Conservation (phyloP, 2,113 vertebrate species). For the Onychorhynchus coronatus region DNA sequence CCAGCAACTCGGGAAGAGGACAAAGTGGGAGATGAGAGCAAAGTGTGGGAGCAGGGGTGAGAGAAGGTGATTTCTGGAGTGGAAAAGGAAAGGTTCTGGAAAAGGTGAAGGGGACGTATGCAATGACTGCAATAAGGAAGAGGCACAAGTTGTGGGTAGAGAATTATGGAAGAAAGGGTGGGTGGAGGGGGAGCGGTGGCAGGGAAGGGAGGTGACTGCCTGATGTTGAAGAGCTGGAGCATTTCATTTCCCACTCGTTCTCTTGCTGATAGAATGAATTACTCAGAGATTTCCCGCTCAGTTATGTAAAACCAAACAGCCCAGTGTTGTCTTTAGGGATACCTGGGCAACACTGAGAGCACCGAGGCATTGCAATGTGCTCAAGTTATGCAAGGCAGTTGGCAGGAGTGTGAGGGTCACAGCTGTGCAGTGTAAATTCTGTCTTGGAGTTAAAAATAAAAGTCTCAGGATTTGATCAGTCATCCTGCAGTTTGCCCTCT, state of each 20-base stretch:
- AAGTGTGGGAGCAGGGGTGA: background rate
- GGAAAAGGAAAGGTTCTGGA: background rate
- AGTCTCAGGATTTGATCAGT: background rate
- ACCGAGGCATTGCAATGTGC: background rate
- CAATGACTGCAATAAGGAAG: background rate
- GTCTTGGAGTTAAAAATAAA: slow-evolving; percentile 14
- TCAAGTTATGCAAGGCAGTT: background rate
- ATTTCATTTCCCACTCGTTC: background rate
- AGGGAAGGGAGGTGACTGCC: background rate
- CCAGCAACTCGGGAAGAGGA: background rate
- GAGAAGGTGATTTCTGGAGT: background rate
- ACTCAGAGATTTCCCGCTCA: background rate
- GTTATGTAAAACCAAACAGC: background rate
- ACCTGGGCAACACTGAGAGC: background rate
- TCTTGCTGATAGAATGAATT: background rate
- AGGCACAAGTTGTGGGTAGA: background rate
- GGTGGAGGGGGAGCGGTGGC: background rate
- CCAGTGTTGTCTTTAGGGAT: background rate
- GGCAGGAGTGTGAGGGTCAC: slow-evolving; percentile 14
- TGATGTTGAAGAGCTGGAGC: background rate
- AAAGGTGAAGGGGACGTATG: background rate
- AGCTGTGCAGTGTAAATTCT: slow-evolving; percentile 3
- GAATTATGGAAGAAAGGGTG: background rate
- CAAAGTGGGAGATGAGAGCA: background rate
- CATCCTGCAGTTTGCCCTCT: background rate